These are phyloP conservation scores for Dione vanillae DNA, from an alignment of 2,888 invertebrate genomes.

Conservation along the genomic window DNA sequence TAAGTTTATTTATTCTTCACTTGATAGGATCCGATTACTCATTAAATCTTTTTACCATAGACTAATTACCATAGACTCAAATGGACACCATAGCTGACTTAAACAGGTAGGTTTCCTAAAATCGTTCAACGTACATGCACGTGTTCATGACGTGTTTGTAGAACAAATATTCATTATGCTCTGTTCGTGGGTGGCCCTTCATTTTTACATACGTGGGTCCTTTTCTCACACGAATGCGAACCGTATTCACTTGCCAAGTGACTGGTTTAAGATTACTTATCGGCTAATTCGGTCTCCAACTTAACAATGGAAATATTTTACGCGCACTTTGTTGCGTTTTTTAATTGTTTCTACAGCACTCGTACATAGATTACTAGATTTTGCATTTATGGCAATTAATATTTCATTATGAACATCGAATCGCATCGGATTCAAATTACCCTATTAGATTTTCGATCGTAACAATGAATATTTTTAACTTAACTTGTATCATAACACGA, in stretches of 20 bases:
- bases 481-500: too few relatives aligned
- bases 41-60: too few relatives aligned
- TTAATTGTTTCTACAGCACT: conserved; percentile 31
- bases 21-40: too few relatives aligned
- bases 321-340: conserved; percentile 41
- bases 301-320: conserved; percentile 45
- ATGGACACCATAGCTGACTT: not conserved
- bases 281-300: conserved; percentile 35
- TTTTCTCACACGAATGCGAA: conserved; percentile 10
- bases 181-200: conserved; percentile 73
- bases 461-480: not conserved
- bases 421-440: not conserved
- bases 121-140: conserved; percentile 22
- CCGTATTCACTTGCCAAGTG: conserved; percentile 16
- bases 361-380: conserved; percentile 20
- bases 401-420: conserved; percentile 1
- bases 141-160: conserved; percentile 34
- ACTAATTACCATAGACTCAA: not conserved
- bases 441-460: not conserved
- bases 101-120: conserved; percentile 16
- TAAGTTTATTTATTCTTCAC: too few relatives aligned
- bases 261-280: conserved; percentile 28
- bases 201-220: conserved; percentile 62
- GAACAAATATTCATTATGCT: conserved; percentile 39
- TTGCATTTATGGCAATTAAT: not conserved